A percentile compares a stretch with the other conserved stretches of the same genome.
These are phyloP conservation scores for Sminthurinus aureus DNA, from an alignment of 2,888 invertebrate genomes.

Conservation along the genomic window DNA sequence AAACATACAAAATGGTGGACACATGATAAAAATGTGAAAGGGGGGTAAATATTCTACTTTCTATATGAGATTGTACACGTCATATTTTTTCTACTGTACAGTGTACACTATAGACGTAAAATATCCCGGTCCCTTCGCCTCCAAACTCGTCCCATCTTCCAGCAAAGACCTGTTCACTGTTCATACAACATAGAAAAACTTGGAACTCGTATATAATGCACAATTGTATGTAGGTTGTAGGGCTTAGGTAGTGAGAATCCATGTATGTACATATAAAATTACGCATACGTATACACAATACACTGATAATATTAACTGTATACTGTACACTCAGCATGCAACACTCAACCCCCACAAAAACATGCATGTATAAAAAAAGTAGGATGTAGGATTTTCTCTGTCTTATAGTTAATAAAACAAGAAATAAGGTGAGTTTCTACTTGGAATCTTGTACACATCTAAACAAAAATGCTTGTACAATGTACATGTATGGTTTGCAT, in stretches of 20 bases:
- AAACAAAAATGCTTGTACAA: not conserved
- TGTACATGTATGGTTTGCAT: not conserved
- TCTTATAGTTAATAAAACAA: not conserved
- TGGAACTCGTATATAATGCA: too few relatives aligned
- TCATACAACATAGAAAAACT: too few relatives aligned
- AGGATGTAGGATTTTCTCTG: too few relatives aligned
- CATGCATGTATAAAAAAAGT: too few relatives aligned
- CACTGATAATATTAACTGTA: too few relatives aligned
- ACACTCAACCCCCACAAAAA: too few relatives aligned
- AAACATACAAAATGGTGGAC: not conserved
- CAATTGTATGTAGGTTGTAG: too few relatives aligned
- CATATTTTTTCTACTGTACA: not conserved
- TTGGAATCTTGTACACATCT: not conserved
- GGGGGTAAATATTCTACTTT: not conserved
- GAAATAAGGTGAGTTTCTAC: not conserved
- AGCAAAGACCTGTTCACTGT: too few relatives aligned
- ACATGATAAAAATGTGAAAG: constrained; percentile 28
- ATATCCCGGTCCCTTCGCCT: constrained; percentile 35
- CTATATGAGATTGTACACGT: not conserved
- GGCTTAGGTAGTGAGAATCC: too few relatives aligned
- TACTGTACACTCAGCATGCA: too few relatives aligned
- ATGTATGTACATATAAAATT: too few relatives aligned
- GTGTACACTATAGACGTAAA: not conserved
- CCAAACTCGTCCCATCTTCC: not conserved
- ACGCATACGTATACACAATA: too few relatives aligned